Percentiles rank a stretch among this genome's conserved stretches.
Evolutionary conservation across 2,888 invertebrate species (phyloP).

Genomic region (Ceriagrion tenellum): DNA sequence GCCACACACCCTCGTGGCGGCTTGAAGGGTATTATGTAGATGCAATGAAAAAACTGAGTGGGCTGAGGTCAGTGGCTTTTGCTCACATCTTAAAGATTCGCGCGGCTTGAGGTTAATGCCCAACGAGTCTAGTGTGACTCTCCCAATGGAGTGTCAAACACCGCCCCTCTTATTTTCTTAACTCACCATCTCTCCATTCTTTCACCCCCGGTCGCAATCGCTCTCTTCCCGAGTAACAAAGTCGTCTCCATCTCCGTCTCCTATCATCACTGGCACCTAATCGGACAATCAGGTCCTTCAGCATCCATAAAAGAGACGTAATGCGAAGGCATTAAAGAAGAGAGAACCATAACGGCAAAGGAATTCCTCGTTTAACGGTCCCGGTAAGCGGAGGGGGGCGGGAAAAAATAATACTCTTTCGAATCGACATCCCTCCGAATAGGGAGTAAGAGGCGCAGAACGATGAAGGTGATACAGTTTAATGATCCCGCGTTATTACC

Average conservation of each 20-base stretch:
- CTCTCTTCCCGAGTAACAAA: not conserved
- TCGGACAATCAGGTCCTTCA: not conserved
- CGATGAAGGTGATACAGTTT: not conserved
- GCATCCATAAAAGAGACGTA: not conserved
- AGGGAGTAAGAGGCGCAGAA: not conserved
- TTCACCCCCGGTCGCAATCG: not conserved
- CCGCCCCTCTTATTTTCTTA: not conserved
- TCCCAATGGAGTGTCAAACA: not conserved
- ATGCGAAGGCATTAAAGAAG: not conserved
- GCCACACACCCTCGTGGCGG: too few relatives aligned
- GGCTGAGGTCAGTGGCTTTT: too few relatives aligned
- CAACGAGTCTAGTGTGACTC: too few relatives aligned
- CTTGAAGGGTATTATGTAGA: too few relatives aligned
- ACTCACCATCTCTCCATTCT: not conserved
- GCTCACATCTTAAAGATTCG: too few relatives aligned
- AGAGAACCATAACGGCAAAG: not conserved
- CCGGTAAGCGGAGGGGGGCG: not conserved
- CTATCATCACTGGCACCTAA: not conserved
- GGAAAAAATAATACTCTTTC: not conserved
- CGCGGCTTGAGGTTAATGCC: too few relatives aligned
- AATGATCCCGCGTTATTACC: not conserved
- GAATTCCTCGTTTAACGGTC: not conserved
- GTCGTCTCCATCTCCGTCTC: not conserved
- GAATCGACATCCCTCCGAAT: not conserved
- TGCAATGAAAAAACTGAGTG: too few relatives aligned